A percentile compares a stretch with the other conserved stretches of the same genome.
Conservation (phyloP, 2,113 vertebrate species). For the Fulica atra region DNA sequence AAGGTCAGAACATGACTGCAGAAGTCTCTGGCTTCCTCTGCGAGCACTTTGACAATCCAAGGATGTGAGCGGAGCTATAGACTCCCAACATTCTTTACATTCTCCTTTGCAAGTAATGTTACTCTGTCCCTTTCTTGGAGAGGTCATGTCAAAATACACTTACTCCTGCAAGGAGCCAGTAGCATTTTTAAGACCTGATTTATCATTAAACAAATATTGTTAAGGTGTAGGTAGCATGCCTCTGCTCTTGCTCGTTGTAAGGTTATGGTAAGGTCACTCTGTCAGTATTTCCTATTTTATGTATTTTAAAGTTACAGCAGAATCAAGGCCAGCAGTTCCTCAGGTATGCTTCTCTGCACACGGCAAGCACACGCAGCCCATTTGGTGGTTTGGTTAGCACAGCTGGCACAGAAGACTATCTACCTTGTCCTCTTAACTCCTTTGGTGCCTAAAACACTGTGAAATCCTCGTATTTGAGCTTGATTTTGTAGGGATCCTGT, state of each 20-base stretch:
- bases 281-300: not conserved
- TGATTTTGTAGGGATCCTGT: not conserved
- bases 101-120: not conserved
- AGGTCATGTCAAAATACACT: not conserved
- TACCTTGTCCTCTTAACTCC: not conserved
- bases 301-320: not conserved
- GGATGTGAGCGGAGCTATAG: not conserved
- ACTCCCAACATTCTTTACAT: not conserved
- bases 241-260: not conserved
- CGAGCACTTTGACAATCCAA: not conserved
- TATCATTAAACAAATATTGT: slow-evolving; percentile 8
- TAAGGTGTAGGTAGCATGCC: not conserved
- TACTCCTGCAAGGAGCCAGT: not conserved
- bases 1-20: not conserved
- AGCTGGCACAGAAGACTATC: not conserved
- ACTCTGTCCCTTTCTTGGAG: not conserved
- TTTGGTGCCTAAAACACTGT: not conserved
- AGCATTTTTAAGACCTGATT: not conserved
- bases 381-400: not conserved
- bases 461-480: not conserved
- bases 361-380: not conserved
- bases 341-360: not conserved
- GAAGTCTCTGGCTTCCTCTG: not conserved
- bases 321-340: not conserved
- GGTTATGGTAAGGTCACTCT: not conserved